Evolutionary conservation across 2,113 vertebrate species (phyloP), one percentile per base, ranked within the genome.

Genomic region (Capra hircus): DNA sequence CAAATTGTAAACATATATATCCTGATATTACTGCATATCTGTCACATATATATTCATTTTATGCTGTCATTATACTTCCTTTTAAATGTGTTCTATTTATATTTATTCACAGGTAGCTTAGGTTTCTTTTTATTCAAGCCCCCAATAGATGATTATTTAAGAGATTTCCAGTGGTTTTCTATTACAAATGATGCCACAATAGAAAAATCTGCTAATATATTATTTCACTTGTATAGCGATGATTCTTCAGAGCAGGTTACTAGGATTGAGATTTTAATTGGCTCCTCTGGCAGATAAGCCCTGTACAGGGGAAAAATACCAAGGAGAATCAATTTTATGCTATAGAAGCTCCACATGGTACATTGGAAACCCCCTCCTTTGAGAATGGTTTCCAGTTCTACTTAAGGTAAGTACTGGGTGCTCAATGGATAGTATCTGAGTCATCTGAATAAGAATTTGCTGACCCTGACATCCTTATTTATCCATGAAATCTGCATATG

Each of bases 261-360:
- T 30, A 74, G 25, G 81, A 36, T 3, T 86, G 28, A 88, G 16
- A 36, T 88, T 71, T 94, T 95, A 62, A 80, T 88, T 83, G 78
- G 19, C 7, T 91, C 11, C 27, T 92, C 5, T 87, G 43, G 14
- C 9, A 43, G 30, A 83, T 82, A 5, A 78, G 25, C 19, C 25
- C 5, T 59, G 7, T 23, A 8, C 4, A 19, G 19, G 5, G 0
- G 19, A n/a, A 10, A 19, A 36, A 67, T 23, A 8, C 9, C 9
- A 21, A 8, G 2, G 1, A 81, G 74, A 92, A 55, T 60, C 6
- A 43, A 27, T 45, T 4, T 55, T 88, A 55, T 10, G 36, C 16
- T 71, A 15, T 1, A 36, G 36, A 74, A 55, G 6, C 19, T 2
- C 7, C 33, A 74, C 8, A 1, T n/a, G 10, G 0, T 9, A 14